Evolutionary conservation across 2,888 invertebrate species (phyloP).

Genomic region (Apodemia mormo): DNA sequence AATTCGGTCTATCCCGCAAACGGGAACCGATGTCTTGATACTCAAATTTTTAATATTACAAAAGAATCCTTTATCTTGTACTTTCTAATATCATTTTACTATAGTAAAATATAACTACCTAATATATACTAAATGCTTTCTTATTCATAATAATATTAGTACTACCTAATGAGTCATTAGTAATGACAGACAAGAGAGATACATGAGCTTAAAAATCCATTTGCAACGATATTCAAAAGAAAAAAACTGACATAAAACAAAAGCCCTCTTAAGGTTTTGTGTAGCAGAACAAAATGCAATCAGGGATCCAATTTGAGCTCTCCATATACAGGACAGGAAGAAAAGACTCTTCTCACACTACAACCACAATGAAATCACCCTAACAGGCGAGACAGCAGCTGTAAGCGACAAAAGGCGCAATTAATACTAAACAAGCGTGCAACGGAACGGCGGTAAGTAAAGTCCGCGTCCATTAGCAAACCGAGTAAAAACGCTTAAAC

Average conservation of each 20-base stretch:
- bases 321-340: slow-evolving; percentile 25
- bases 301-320: slow-evolving; percentile 29
- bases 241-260: neutral
- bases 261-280: slow-evolving; percentile 14
- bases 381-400: slow-evolving; percentile 52
- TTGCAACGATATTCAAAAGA: neutral
- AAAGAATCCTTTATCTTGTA: too few species aligned
- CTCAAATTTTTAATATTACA: too few species aligned
- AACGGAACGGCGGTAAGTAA: slow-evolving; percentile 59
- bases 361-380: slow-evolving; percentile 36
- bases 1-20: too few species aligned
- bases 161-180: too few species aligned
- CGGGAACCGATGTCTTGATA: too few species aligned
- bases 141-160: too few species aligned
- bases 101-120: too few species aligned
- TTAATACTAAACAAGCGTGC: slow-evolving; percentile 69
- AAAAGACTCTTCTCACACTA: slow-evolving; percentile 31
- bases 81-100: too few species aligned
- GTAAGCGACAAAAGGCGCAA: slow-evolving; percentile 72
- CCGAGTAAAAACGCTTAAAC: slow-evolving; percentile 54
- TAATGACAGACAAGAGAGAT: too few species aligned
- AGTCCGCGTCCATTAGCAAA: slow-evolving; percentile 63
- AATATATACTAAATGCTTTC: too few species aligned
- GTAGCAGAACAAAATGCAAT: slow-evolving; percentile 21
- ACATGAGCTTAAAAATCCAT: neutral